These are phyloP conservation scores for Trachelipus rathkii DNA, from an alignment of 1,140 invertebrate genomes.

Conservation along the genomic window DNA sequence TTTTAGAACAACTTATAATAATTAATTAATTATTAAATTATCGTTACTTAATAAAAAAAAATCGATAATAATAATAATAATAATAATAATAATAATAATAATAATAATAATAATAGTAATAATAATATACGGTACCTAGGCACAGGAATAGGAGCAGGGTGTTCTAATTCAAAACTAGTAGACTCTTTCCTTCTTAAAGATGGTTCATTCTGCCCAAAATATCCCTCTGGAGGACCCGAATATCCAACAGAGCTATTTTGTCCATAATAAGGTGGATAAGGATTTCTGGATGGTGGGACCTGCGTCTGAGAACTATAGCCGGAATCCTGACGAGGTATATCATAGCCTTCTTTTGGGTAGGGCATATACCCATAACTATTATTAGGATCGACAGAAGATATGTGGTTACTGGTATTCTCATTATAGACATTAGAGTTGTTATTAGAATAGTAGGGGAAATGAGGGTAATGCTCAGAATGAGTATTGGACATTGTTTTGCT, in stretches of 20 bases:
- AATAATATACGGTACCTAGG: slow-evolving; percentile 49
- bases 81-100: too few relatives aligned
- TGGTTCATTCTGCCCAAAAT: slow-evolving; percentile 33
- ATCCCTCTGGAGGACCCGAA: slow-evolving; percentile 17
- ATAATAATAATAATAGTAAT: too few relatives aligned
- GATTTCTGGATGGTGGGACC: slow-evolving; percentile 40
- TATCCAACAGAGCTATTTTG: slow-evolving; percentile 40
- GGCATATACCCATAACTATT: slow-evolving; percentile 47
- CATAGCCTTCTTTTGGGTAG: slow-evolving; percentile 46
- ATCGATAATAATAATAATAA: too few relatives aligned
- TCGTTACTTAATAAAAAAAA: too few relatives aligned
- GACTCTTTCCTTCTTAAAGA: slow-evolving; percentile 56
- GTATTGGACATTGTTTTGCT: slow-evolving; percentile 26
- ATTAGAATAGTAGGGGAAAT: slow-evolving; percentile 2
- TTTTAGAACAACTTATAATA: too few relatives aligned
- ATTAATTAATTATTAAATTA: too few relatives aligned
- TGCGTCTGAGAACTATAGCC: slow-evolving; percentile 48
- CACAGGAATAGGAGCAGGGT: slow-evolving; percentile 57
- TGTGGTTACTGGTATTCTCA: slow-evolving; percentile 43
- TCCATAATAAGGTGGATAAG: slow-evolving; percentile 41
- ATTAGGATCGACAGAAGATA: slow-evolving; percentile 43
- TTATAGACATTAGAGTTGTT: slow-evolving; percentile 28
- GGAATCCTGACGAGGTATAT: slow-evolving; percentile 46
- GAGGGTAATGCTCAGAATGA: slow-evolving; percentile 29
- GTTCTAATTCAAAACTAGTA: slow-evolving; percentile 65